Evolutionary conservation across 2,888 invertebrate species (phyloP), one percentile per base, ranked within the genome.

Genomic region (Agriotes lineatus): DNA sequence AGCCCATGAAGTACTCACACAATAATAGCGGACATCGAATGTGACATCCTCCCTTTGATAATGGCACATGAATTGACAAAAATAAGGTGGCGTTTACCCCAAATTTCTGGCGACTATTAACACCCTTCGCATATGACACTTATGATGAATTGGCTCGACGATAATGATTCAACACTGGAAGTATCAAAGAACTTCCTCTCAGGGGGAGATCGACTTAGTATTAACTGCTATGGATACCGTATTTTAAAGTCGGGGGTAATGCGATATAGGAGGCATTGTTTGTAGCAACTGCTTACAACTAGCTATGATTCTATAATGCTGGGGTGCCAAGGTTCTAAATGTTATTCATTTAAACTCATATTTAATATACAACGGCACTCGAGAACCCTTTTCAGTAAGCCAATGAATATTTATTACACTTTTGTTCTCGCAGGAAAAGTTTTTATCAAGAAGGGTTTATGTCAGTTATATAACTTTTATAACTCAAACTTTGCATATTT

Each of bases 171-270:
- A 76, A 56, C 80, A 77, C 77, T 79, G 77, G 78, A 81, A 78
- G 78, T 81, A 81, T 80, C 78, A 78, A 78, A 78, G 79, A 75
- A 78, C 80, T 82, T 83, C 82, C 82, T 79, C 78, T 75, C 75
- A 77, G 78, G 78, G 75, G 77, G 71, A 66, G 65, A 59, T 60
- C 72, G 73, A 77, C 73, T 68, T 64, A 39, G 80, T 79, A 82
- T 83, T 83, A 83, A 82, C 82, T 82, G 83, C 80, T 81, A 83
- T 82, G 81, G 82, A 83, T 83, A 82, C 80, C 73, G 78, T 73
- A 75, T 77, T 81, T 79, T 80, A 78, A 79, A 80, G 77, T 78
- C 77, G 75, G 76, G 80, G 80, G 81, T 81, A 77, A 76, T 75
- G 69, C 72, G 76, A 78, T 76, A 76, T 73, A 74, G 69, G 69